A percentile compares a stretch with the other conserved stretches of the same genome.
phyloP scores from a whole-genome alignment of 2,113 vertebrate genomes.

The Spheniscus mendiculus region DNA sequence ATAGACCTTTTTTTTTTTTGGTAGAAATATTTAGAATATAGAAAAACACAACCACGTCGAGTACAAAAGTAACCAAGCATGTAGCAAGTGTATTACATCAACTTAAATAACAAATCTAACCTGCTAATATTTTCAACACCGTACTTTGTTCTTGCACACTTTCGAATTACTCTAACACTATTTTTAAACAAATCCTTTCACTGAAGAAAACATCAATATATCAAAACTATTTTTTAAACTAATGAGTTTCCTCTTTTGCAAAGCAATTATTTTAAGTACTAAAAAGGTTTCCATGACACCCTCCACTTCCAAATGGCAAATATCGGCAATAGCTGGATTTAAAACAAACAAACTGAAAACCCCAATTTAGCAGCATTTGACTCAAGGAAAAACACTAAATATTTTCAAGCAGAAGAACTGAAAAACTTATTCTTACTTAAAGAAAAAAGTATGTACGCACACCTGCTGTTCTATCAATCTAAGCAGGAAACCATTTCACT shows the following conservation, averaged over 20 bases:
- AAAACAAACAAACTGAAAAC: constrained; percentile 32
- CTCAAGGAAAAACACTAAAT: constrained; percentile 52
- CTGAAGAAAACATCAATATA: constrained; percentile 4
- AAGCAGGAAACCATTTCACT: constrained; percentile 78
- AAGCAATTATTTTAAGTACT: constrained; percentile 41
- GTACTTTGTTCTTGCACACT: not conserved
- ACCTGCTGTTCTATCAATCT: constrained; percentile 80
- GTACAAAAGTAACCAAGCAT: not conserved
- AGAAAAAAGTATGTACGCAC: constrained; percentile 45
- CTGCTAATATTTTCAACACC: constrained; percentile 43
- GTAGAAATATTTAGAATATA: not conserved
- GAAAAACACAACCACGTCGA: not conserved
- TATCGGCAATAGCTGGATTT: not conserved
- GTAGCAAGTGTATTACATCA: constrained; percentile 11
- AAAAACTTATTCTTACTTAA: constrained; percentile 22
- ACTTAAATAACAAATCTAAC: constrained; percentile 32
- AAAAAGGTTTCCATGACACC: not conserved
- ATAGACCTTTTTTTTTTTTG: not conserved
- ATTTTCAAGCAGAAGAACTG: constrained; percentile 43
- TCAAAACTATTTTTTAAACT: constrained; percentile 44
- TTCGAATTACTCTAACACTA: constrained; percentile 3
- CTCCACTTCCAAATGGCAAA: constrained; percentile 15
- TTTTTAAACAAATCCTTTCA: constrained; percentile 53
- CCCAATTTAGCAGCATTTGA: not conserved
- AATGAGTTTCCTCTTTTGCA: constrained; percentile 31